Evolutionary conservation across 2,797 vertebrate genomes (phyloP).

Genomic region (Crypturellus tataupa): DNA sequence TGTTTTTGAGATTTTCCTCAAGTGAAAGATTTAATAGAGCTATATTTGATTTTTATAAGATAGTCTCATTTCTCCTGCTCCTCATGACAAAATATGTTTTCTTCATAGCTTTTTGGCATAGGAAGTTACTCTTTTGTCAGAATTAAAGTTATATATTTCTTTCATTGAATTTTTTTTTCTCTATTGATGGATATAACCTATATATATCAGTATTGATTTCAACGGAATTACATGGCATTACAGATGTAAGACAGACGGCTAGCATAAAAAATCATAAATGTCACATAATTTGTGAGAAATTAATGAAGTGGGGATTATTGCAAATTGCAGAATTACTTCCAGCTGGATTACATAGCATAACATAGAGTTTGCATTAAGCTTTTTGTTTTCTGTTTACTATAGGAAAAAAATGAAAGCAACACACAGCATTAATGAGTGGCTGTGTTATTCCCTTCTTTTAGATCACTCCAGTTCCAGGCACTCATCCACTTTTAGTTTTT

Average conservation of each 20-base stretch:
- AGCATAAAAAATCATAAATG: not conserved
- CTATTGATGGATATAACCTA: not conserved
- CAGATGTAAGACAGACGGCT: not conserved
- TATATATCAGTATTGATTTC: not conserved
- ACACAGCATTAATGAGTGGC: conserved; percentile 61
- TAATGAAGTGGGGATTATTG: conserved; percentile 30
- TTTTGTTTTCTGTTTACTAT: conserved; percentile 71
- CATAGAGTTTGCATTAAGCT: conserved; percentile 67
- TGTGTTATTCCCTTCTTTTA: conserved; percentile 81
- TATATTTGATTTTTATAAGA: not conserved
- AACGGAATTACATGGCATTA: not conserved
- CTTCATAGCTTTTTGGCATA: not conserved
- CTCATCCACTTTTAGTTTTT: conserved; percentile 95
- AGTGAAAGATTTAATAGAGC: not conserved
- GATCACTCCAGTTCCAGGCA: conserved; percentile 93
- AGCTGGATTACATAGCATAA: conserved; percentile 43
- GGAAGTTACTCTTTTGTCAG: not conserved
- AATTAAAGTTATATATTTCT: not conserved
- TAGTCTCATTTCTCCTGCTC: not conserved
- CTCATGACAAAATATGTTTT: not conserved
- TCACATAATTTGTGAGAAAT: not conserved
- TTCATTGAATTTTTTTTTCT: not conserved
- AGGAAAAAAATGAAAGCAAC: conserved; percentile 60
- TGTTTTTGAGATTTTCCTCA: not conserved
- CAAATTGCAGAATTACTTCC: conserved; percentile 47